Percentiles rank a stretch among this genome's conserved stretches.
These are phyloP conservation scores for Girardia tigrina DNA, from an alignment of 2,888 invertebrate species.

Conservation along the genomic window DNA sequence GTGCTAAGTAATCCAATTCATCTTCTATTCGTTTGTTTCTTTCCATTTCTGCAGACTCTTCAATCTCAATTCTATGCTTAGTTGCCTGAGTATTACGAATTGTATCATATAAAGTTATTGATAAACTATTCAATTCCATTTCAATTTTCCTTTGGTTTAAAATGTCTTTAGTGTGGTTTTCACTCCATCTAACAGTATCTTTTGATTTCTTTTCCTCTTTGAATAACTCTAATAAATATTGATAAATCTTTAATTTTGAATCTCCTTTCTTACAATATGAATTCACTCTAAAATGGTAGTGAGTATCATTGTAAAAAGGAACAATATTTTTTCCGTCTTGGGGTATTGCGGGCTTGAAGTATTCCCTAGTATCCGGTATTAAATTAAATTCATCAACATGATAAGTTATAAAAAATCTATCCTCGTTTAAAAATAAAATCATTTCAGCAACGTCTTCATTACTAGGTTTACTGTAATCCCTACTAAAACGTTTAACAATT, in stretches of 20 bases:
- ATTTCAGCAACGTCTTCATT: conserved; percentile 46
- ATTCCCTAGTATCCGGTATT: conserved; percentile 47
- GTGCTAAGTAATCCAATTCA: conserved; percentile 50
- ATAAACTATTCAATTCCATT: conserved; percentile 39
- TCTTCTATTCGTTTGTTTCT: conserved; percentile 48
- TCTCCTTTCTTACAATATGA: not conserved
- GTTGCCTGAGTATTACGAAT: conserved; percentile 50
- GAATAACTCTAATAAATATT: not conserved
- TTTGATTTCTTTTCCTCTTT: not conserved
- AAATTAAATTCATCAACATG: conserved; percentile 47
- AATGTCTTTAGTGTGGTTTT: conserved; percentile 25
- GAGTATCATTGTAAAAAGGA: conserved; percentile 25
- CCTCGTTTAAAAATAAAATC: conserved; percentile 45
- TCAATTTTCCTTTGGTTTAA: conserved; percentile 11
- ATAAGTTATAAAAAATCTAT: conserved; percentile 46
- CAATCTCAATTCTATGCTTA: conserved; percentile 42
- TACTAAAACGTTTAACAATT: conserved; percentile 45
- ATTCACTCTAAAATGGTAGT: not conserved
- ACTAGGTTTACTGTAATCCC: conserved; percentile 43
- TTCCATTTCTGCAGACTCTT: conserved; percentile 41
- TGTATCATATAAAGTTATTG: conserved; percentile 49
- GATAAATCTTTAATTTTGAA: not conserved
- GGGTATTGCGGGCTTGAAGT: conserved; percentile 46
- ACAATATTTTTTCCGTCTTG: conserved; percentile 40
- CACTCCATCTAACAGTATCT: conserved; percentile 29